These are phyloP conservation scores for Esox masquinongy DNA, from an alignment of 2,797 vertebrate genomes.

Conservation along the genomic window DNA sequence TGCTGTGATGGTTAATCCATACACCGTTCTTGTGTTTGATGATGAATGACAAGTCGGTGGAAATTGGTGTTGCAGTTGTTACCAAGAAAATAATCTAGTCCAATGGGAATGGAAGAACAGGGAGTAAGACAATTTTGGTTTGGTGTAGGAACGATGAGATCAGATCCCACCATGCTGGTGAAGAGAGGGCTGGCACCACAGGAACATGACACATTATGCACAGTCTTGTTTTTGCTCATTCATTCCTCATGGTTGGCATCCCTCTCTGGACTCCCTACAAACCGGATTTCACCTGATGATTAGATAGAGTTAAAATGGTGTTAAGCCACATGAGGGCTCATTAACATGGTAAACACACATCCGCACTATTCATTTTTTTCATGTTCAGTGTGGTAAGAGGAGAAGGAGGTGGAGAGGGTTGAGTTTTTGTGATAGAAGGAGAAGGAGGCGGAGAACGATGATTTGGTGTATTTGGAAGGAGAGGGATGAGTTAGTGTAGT, in stretches of 20 bases:
- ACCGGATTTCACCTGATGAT: constrained; percentile 70
- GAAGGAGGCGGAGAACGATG: not conserved
- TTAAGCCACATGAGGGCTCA: constrained; percentile 70
- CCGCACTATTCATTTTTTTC: constrained; percentile 52
- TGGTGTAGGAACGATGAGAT: not conserved
- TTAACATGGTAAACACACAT: constrained; percentile 71
- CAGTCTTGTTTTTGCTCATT: constrained; percentile 46
- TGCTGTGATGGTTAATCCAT: not conserved
- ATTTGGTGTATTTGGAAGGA: not conserved
- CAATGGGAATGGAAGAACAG: not conserved
- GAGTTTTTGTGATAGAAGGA: not conserved
- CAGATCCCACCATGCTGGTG: not conserved
- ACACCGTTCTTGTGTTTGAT: not conserved
- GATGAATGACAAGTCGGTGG: not conserved
- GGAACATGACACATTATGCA: constrained; percentile 30
- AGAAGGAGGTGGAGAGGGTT: constrained; percentile 25
- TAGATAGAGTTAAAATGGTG: constrained; percentile 66
- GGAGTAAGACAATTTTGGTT: not conserved
- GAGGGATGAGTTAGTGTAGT: not conserved
- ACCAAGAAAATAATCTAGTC: not conserved
- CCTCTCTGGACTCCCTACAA: constrained; percentile 60
- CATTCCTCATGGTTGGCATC: constrained; percentile 43
- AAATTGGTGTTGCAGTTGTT: constrained; percentile 13
- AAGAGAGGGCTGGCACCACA: not conserved
- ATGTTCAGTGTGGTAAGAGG: constrained; percentile 24